Evolutionary conservation across 2,797 vertebrate genomes (phyloP), one percentile per base, ranked within the genome.

Genomic region (Cottoperca gobio): DNA sequence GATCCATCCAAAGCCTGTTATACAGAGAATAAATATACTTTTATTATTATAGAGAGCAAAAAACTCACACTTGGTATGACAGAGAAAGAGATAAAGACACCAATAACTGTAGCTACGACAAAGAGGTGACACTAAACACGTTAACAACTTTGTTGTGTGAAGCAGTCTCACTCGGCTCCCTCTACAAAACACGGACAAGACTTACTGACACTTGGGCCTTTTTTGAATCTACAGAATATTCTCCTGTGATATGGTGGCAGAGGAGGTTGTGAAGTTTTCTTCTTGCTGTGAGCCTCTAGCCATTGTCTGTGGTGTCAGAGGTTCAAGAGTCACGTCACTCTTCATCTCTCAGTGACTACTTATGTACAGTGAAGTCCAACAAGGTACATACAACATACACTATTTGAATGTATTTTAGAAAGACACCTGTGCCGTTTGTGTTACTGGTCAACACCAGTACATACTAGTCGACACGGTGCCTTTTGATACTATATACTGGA

Each of bases 11-110:
- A 64, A 76, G 66, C 19, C 81, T 52, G 33, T 63, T 70, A 37
- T 78, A 82, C 59, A 69, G 77, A 91, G 84, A 91, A 84, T 81
- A 77, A 87, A 82, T 86, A 86, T 12, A 62, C 43, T 73, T 93
- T 92, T 90, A 90, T 92, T 88, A 81, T 84, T 84, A 87, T 9
- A 79, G 42, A 85, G 39, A 76, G 76, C 46, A 43, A 84, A 74
- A 67, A 84, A 81, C n/a, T 70, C 61, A 88, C 76, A 87, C 19
- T 59, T 74, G 46, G 40, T 87, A 72, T 69, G 52, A 85, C 63
- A 87, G 62, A 71, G 50, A 70, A 72, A 84, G 59, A 73, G 55
- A 73, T 65, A 68, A 79, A 67, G 26, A 84, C 45, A 78, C 21
- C 52, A 59, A 55, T 55, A 67, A 68, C 60, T 57, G 37, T 31